Conservation (phyloP, 1,140 invertebrate genomes). For the Aphis gossypii region DNA sequence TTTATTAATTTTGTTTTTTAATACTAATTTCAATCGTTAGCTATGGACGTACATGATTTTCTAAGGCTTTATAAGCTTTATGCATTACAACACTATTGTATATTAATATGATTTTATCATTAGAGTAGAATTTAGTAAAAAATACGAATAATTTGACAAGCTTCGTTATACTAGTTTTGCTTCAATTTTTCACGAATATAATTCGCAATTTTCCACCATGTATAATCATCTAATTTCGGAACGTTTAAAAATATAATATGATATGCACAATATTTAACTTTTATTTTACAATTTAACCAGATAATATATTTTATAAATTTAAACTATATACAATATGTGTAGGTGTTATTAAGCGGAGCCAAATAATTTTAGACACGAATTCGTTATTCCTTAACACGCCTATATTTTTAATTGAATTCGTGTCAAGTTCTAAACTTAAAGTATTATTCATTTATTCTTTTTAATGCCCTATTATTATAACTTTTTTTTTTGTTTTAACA, state of each 20-base stretch:
- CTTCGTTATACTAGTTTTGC: neutral
- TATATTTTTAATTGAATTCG: neutral
- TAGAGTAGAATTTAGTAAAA: too few species aligned
- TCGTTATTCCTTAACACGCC: neutral
- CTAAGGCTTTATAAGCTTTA: neutral
- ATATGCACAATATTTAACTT: neutral
- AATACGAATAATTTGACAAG: neutral
- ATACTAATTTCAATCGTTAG: neutral
- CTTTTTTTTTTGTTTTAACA: neutral
- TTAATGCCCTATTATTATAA: neutral
- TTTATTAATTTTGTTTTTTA: neutral
- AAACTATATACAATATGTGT: neutral
- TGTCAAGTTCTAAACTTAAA: neutral
- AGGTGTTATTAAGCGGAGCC: neutral
- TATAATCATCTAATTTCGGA: neutral
- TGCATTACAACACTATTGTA: neutral
- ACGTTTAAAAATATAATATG: neutral
- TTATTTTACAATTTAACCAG: neutral
- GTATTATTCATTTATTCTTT: neutral
- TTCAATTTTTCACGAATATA: neutral
- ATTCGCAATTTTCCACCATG: neutral
- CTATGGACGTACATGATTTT: neutral
- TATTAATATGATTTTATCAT: neutral
- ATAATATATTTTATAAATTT: neutral
- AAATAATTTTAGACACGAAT: neutral